Evolutionary conservation across 2,797 vertebrate genomes (phyloP).

Genomic region (Manis javanica): DNA sequence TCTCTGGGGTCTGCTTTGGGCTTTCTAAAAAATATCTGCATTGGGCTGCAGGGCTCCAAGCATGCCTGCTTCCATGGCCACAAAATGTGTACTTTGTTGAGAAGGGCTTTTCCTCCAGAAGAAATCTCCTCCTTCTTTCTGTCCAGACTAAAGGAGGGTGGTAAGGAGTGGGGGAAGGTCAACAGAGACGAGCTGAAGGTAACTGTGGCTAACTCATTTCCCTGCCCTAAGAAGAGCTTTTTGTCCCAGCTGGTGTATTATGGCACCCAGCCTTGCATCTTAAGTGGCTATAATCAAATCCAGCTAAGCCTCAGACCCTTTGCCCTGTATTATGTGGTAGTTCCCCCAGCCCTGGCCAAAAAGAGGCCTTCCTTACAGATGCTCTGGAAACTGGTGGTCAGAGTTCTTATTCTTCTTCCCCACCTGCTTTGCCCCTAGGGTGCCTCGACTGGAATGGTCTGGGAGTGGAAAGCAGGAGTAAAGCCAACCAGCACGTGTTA

Average conservation of each 20-base stretch:
- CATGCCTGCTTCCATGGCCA: not conserved
- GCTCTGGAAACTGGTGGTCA: not conserved
- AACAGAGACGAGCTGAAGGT: fast-evolving
- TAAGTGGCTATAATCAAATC: not conserved
- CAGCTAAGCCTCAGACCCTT: not conserved
- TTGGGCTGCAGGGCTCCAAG: not conserved
- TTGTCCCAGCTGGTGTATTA: not conserved
- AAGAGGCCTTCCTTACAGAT: not conserved
- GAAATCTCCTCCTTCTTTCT: not conserved
- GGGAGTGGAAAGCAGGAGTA: no score
- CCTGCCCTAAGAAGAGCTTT: not conserved
- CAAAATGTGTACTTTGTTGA: fast-evolving
- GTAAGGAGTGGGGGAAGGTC: not conserved
- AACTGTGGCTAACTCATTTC: not conserved
- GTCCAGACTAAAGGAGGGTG: not conserved
- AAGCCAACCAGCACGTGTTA: fast-evolving
- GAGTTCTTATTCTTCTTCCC: not conserved
- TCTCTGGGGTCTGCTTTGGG: not conserved
- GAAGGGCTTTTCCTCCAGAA: not conserved
- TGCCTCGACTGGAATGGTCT: not conserved
- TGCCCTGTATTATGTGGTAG: fast-evolving
- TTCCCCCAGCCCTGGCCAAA: not conserved
- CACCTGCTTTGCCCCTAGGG: not conserved
- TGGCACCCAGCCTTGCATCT: not conserved
- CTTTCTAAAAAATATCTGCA: not conserved